Conservation (phyloP, 64 coral and sea anemone species). For the Cladopsammia gracilis region DNA sequence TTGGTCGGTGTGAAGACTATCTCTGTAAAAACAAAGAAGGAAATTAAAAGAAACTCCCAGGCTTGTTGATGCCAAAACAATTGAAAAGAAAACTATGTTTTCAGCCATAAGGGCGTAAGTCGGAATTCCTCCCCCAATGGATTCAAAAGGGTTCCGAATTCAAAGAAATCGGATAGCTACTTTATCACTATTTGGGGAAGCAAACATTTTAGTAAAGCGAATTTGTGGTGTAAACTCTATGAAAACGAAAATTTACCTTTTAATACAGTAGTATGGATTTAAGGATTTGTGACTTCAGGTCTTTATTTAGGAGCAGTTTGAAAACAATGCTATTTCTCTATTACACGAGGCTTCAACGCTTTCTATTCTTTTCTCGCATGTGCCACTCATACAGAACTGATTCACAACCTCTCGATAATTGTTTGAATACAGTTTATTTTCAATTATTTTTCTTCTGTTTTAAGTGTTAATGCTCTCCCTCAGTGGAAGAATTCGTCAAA, state of each 20-base stretch:
- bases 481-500: neutral
- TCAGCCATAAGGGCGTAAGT: neutral
- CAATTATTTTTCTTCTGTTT: neutral
- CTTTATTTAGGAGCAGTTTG: neutral
- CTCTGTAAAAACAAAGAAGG: constrained; percentile 10
- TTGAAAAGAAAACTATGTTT: neutral
- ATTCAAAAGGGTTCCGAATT: neutral
- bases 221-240: neutral
- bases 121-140: too few species aligned
- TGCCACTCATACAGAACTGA: neutral
- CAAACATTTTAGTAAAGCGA: too few species aligned
- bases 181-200: too few species aligned
- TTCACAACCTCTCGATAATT: neutral
- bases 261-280: neutral
- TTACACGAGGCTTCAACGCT: constrained; percentile 22
- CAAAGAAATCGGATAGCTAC: too few species aligned
- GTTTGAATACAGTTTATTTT: constrained; percentile 3
- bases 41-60: neutral
- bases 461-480: neutral
- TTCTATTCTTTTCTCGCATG: neutral
- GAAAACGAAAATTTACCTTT: neutral
- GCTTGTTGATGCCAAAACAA: constrained; percentile 19
- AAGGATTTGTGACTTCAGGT: neutral
- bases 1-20: neutral
- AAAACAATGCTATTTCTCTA: neutral